Evolutionary conservation across 2,888 invertebrate species (phyloP), one percentile per base, ranked within the genome.

Genomic region (Leptinotarsa haldemani): DNA sequence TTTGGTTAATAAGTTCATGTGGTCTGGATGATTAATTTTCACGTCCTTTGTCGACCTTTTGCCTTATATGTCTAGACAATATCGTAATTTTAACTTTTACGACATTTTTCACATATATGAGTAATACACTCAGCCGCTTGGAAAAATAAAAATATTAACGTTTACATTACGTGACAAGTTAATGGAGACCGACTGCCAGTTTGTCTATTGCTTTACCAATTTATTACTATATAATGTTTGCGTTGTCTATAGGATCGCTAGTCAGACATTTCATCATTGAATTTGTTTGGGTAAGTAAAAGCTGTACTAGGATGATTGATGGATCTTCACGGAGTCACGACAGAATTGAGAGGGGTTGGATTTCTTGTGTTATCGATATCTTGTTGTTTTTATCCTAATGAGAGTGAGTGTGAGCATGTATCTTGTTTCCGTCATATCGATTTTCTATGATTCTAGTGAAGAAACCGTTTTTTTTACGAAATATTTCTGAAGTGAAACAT

Each of bases 111-210:
- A 74, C 67, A 70, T 46, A 70, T 46, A 58, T 70, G 50, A 66
- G 70, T 68, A 74, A 70, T 52, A 61, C 68, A 66, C 53, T 65
- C 22, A 71, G 69, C 65, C 64, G 71, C 67, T 67, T 53, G 74
- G 70, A 71, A 74, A 74, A 74, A 69, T 74, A 69, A 74, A 74
- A 74, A 74, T 74, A 71, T 74, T 68, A 40, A 71, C 71, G 70
- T 64, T 74, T 69, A 74, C 71, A 71, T 63, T 70, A 74, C 69
- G 68, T 65, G 74, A 74, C 74, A 74, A 69, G 67, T 71, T 74
- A 74, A 74, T 74, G 71, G 74, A 70, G 47, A 66, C 68, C 48
- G 40, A 64, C 69, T 16, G 70, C 73, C 71, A 71, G 69, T 71
- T 69, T 68, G 40, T 65, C 65, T 69, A 68, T 69, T 53, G 70